Percentiles rank a stretch among this genome's conserved stretches.
Conservation (phyloP, 2,113 vertebrate species). For the Vulpes vulpes region DNA sequence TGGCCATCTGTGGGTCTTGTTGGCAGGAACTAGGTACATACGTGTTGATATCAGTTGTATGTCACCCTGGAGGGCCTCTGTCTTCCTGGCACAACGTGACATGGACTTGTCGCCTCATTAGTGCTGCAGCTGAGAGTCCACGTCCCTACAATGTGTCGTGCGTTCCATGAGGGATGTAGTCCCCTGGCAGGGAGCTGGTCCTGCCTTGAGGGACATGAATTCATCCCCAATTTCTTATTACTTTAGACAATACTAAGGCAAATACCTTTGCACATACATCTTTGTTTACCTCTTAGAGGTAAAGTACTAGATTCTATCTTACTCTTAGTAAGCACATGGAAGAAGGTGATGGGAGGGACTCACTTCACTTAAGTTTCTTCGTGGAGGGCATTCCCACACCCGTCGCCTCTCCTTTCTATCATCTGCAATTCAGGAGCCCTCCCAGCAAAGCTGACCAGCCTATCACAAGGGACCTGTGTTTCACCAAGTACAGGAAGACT, state of each 20-base stretch:
- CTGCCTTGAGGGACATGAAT: background rate
- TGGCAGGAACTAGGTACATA: background rate
- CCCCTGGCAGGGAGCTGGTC: accelerated
- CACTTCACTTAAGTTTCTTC: background rate
- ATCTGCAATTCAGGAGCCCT: too few species aligned
- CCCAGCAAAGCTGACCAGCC: background rate
- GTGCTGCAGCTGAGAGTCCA: accelerated
- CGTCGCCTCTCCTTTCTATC: accelerated
- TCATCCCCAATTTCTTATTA: background rate
- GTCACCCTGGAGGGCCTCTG: accelerated
- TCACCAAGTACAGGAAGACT: background rate
- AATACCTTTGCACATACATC: too few species aligned
- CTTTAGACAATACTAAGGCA: background rate
- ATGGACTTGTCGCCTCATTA: accelerated
- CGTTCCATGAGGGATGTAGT: accelerated
- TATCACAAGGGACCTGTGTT: accelerated
- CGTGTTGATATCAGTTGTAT: accelerated
- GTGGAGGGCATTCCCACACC: too few species aligned
- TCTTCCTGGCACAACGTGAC: accelerated
- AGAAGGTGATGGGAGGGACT: background rate
- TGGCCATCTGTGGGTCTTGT: background rate
- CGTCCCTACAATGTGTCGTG: accelerated
- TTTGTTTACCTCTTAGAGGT: background rate
- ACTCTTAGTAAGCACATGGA: background rate
- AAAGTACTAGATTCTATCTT: background rate